phyloP scores from a whole-genome alignment of 2,113 vertebrate genomes.

The Genyomyrus donnyi region DNA sequence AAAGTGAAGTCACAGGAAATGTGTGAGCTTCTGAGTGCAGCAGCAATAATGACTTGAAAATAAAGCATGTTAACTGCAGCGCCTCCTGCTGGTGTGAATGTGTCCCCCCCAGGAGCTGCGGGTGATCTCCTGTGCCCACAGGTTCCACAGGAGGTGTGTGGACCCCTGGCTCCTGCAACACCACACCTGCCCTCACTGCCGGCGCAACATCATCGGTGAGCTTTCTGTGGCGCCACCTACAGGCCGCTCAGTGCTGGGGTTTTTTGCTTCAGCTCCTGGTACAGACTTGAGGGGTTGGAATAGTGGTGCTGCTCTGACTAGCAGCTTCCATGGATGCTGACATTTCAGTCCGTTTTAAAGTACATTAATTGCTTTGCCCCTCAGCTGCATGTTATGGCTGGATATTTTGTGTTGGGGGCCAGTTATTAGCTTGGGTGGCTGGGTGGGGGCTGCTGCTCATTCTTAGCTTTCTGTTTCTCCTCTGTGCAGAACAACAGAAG shows the following conservation, averaged over 20 bases:
- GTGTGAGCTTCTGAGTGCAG: background rate
- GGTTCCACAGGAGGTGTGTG: slow-evolving; percentile 93
- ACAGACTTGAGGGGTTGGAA: background rate
- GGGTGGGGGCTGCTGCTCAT: background rate
- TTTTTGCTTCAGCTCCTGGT: background rate
- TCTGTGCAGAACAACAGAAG: slow-evolving; percentile 81
- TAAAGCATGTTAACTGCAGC: background rate
- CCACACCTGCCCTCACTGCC: slow-evolving; percentile 94
- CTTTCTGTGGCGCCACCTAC: background rate
- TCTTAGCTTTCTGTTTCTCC: background rate
- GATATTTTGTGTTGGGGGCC: background rate
- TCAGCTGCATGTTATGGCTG: background rate
- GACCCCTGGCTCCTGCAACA: slow-evolving; percentile 96
- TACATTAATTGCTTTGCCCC: background rate
- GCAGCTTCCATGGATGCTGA: background rate
- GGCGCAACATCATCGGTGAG: slow-evolving; percentile 94
- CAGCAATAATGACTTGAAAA: background rate
- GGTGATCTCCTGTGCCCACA: slow-evolving; percentile 90
- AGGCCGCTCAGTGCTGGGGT: background rate
- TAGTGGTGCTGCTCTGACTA: background rate
- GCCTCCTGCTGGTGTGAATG: background rate
- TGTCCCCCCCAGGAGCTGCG: slow-evolving; percentile 69
- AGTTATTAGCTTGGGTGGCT: background rate
- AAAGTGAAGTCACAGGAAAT: background rate
- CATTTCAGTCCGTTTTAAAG: background rate